phyloP scores from a whole-genome alignment of 1,140 invertebrate genomes.

The Colletes latitarsis region DNA sequence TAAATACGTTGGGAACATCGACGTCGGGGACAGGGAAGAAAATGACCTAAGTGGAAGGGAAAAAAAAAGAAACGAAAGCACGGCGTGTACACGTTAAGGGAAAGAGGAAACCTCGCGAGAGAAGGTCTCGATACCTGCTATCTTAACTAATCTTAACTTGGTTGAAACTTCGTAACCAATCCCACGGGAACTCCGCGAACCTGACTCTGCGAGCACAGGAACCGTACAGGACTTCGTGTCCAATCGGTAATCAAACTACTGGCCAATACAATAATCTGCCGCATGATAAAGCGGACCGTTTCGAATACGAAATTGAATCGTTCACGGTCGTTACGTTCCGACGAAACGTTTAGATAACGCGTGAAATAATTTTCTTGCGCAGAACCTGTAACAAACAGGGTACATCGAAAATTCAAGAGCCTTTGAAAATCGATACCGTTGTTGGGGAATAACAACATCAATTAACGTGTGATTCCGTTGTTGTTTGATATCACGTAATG shows the following conservation, averaged over 20 bases:
- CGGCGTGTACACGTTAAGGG: not conserved
- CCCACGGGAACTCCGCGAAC: constrained; percentile 15
- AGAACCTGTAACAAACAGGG: too few relatives aligned
- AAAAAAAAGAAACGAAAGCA: not conserved
- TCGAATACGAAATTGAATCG: not conserved
- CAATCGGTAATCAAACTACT: constrained; percentile 40
- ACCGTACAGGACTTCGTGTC: constrained; percentile 14
- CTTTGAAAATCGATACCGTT: too few relatives aligned
- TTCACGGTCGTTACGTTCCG: too few relatives aligned
- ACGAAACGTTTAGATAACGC: too few relatives aligned
- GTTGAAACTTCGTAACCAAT: constrained; percentile 41
- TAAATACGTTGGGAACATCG: constrained; percentile 1
- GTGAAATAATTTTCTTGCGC: too few relatives aligned
- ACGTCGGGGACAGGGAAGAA: not conserved
- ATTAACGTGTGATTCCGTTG: not conserved
- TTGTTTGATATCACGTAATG: not conserved
- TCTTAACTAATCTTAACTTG: constrained; percentile 57
- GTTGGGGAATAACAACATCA: too few relatives aligned
- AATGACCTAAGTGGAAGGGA: not conserved
- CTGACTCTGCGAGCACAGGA: constrained; percentile 10
- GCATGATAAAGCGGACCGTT: constrained; percentile 3
- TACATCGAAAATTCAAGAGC: too few relatives aligned
- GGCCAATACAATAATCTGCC: constrained; percentile 26
- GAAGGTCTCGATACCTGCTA: constrained; percentile 21
- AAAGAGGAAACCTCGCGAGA: not conserved